Evolutionary conservation across 2,888 invertebrate genomes (phyloP).

Genomic region (Nephrotoma guestfalica): DNA sequence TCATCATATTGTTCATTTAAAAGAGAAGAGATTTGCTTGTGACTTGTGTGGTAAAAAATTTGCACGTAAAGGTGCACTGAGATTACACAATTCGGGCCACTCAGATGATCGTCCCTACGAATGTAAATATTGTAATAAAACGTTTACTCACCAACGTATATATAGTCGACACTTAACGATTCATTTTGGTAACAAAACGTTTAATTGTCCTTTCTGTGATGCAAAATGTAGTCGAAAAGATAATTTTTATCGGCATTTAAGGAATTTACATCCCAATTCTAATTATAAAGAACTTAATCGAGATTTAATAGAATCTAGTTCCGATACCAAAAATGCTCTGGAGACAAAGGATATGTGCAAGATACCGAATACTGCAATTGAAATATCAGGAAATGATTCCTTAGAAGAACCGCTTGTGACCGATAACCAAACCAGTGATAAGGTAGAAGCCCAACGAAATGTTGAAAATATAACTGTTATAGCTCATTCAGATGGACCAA

Average conservation of each 20-base stretch:
- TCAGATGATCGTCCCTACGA: constrained; percentile 37
- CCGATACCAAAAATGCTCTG: neutral
- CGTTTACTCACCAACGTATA: constrained; percentile 53
- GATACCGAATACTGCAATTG: neutral
- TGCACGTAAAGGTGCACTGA: constrained; percentile 41
- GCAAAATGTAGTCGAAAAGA: constrained; percentile 60
- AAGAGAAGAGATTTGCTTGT: constrained; percentile 41
- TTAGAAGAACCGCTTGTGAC: neutral
- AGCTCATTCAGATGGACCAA: neutral
- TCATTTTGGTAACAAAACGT: constrained; percentile 55
- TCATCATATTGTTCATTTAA: constrained; percentile 39
- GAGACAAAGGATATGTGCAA: neutral
- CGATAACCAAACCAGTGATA: neutral
- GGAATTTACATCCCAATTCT: constrained; percentile 52
- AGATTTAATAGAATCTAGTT: neutral
- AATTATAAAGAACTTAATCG: constrained; percentile 16
- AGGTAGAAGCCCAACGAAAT: neutral
- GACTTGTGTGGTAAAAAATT: constrained; percentile 44
- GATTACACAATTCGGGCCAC: constrained; percentile 40
- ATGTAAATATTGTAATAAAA: constrained; percentile 50
- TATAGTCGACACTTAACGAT: constrained; percentile 52
- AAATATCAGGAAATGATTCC: neutral
- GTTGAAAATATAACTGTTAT: too few species aligned
- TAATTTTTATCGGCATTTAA: constrained; percentile 59
- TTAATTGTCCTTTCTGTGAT: constrained; percentile 53